These are phyloP conservation scores for Parasteatoda tepidariorum DNA, from an alignment of 1,140 invertebrate species.

Conservation along the genomic window DNA sequence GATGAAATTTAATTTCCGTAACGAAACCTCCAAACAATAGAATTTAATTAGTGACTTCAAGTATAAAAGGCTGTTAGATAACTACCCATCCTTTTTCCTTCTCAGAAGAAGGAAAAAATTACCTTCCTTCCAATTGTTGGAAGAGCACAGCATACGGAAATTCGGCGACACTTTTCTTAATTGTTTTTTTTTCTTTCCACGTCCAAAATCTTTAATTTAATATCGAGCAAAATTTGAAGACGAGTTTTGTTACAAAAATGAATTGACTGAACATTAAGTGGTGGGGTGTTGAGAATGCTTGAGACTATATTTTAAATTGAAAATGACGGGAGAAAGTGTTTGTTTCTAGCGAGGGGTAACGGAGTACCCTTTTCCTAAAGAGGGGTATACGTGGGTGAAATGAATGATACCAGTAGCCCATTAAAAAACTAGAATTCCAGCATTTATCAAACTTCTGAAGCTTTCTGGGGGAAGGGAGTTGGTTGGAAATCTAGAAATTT, in stretches of 20 bases:
- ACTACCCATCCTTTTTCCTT: slow-evolving; percentile 3
- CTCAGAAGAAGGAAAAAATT: slow-evolving; percentile 1
- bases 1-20: slow-evolving; percentile 53
- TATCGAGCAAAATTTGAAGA: not conserved
- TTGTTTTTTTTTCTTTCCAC: not conserved
- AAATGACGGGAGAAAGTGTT: not conserved
- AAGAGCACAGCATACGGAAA: not conserved
- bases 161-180: not conserved
- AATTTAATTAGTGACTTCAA: slow-evolving; percentile 49
- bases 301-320: slow-evolving; percentile 2
- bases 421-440: not conserved
- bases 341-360: not conserved
- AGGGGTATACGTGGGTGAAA: not conserved
- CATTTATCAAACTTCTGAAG: not conserved
- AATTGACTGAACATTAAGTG: slow-evolving; percentile 26
- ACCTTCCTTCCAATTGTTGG: not conserved
- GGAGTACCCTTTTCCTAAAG: not conserved
- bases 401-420: not conserved
- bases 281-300: not conserved
- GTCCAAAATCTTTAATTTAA: not conserved
- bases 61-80: not conserved
- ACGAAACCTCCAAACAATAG: slow-evolving; percentile 39
- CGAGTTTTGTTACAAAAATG: slow-evolving; percentile 2
- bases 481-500: not conserved
- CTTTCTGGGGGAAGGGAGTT: not conserved